phyloP scores from a whole-genome alignment of 1,140 invertebrate genomes.

The Episyrphus balteatus region DNA sequence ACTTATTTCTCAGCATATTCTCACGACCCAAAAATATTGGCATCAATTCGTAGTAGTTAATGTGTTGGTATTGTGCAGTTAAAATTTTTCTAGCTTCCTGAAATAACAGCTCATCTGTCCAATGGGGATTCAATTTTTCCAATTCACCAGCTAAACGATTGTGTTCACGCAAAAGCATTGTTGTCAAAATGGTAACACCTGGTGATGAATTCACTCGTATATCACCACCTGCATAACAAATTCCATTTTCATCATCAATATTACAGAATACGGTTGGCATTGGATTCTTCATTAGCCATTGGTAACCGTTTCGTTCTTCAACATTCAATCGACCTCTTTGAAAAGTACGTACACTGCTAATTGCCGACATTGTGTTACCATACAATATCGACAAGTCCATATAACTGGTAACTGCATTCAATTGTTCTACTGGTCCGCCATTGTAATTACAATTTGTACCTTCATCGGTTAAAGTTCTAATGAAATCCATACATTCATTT shows the following conservation, averaged over 20 bases:
- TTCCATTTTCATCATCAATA: conserved; percentile 43
- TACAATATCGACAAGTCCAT: conserved; percentile 79
- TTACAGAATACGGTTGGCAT: conserved; percentile 55
- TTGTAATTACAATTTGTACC: conserved; percentile 51
- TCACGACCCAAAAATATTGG: conserved; percentile 63
- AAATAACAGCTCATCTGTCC: conserved; percentile 75
- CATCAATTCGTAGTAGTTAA: conserved; percentile 77
- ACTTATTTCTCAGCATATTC: conserved; percentile 55
- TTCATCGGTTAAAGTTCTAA: conserved; percentile 61
- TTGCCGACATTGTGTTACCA: conserved; percentile 55
- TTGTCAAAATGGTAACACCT: conserved; percentile 68
- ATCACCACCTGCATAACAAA: conserved; percentile 69
- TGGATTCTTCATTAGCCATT: conserved; percentile 55
- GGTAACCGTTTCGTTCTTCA: conserved; percentile 49
- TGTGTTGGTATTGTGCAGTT: conserved; percentile 70
- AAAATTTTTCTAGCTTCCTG: conserved; percentile 76
- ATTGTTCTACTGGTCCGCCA: conserved; percentile 60
- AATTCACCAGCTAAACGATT: conserved; percentile 73
- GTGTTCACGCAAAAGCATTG: conserved; percentile 76
- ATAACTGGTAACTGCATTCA: conserved; percentile 71
- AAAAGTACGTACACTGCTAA: conserved; percentile 50
- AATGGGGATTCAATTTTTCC: conserved; percentile 67
- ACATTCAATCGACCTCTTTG: conserved; percentile 52
- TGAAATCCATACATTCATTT: conserved; percentile 74
- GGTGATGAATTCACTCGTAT: conserved; percentile 77